These are phyloP conservation scores for Ceratitis capitata DNA, from an alignment of 1,140 invertebrate genomes.

Conservation along the genomic window DNA sequence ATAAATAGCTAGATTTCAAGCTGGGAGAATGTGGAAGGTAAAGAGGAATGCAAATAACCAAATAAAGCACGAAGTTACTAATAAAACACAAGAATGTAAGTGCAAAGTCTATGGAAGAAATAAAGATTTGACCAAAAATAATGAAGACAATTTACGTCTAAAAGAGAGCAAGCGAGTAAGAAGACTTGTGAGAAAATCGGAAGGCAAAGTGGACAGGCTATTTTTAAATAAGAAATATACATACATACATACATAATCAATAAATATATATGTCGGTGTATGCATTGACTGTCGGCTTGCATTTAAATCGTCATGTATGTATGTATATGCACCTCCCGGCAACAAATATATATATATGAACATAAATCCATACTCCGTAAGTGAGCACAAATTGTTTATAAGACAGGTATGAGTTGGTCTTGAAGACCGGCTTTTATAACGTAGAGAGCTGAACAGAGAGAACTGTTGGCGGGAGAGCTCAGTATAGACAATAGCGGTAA, in stretches of 20 bases:
- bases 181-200: not conserved
- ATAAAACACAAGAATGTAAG: not conserved
- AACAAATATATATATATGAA: not conserved
- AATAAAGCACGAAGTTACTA: not conserved
- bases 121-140: not conserved
- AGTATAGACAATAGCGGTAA: not conserved
- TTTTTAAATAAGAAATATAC: no score
- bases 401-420: not conserved
- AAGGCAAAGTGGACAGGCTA: no score
- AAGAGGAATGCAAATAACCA: not conserved
- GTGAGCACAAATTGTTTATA: not conserved
- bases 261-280: no score
- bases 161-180: not conserved
- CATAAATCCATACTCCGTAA: not conserved
- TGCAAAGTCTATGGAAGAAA: not conserved
- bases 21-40: not conserved
- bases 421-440: slow-evolving; percentile 13
- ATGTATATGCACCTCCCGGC: no score
- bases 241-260: no score
- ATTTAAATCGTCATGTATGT: no score
- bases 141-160: not conserved
- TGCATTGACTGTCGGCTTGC: no score
- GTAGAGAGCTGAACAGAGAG: not conserved
- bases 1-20: not conserved
- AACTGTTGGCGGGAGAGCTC: not conserved